phyloP scores from a whole-genome alignment of 2,113 vertebrate genomes.

The Myodes glareolus region DNA sequence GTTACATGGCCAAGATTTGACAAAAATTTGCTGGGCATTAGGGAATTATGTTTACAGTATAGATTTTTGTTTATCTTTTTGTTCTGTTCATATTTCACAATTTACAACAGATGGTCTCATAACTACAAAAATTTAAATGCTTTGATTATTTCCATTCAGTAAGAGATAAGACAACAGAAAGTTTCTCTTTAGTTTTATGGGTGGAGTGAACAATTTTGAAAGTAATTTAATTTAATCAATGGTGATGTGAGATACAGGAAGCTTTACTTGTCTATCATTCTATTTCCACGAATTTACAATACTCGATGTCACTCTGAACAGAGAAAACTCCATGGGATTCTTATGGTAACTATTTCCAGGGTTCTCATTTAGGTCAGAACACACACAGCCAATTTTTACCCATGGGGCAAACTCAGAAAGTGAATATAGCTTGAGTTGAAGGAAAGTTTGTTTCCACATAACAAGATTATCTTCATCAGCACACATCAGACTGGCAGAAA shows the following conservation, averaged over 20 bases:
- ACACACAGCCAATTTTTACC: background rate
- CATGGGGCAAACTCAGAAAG: conserved; percentile 5
- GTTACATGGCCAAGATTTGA: background rate
- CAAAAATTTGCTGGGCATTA: background rate
- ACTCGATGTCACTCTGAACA: background rate
- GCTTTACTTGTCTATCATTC: background rate
- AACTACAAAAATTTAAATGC: background rate
- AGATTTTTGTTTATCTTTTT: background rate
- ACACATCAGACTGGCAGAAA: background rate
- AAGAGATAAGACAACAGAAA: background rate
- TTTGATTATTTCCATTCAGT: too few species aligned
- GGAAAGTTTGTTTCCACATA: background rate
- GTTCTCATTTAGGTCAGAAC: background rate
- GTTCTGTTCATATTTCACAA: background rate
- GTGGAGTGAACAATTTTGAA: background rate
- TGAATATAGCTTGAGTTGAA: background rate
- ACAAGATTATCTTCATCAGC: background rate
- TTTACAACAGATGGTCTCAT: too few species aligned
- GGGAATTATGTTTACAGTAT: background rate
- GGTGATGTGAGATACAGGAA: background rate
- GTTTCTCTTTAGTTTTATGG: background rate
- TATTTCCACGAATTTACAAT: background rate
- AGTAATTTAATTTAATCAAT: background rate
- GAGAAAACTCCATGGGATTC: background rate
- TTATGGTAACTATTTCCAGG: background rate